Percentiles rank a stretch among this genome's conserved stretches.
Conservation (phyloP, 2,888 invertebrate genomes). For the Carpatolechia fugitivella region DNA sequence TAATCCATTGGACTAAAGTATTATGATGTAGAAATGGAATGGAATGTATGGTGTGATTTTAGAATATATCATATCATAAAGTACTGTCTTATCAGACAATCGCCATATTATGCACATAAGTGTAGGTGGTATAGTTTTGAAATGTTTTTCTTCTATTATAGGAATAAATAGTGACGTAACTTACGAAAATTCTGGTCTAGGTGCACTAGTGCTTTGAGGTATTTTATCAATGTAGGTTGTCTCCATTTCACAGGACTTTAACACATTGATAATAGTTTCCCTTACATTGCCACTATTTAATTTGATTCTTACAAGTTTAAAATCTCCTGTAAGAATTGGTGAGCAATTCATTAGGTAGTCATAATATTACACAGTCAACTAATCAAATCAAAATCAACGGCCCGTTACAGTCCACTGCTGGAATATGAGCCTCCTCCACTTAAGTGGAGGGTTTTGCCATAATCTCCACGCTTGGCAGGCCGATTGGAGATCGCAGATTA, state of each 20-base stretch:
- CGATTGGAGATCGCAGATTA: too few species aligned
- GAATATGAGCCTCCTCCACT: too few species aligned
- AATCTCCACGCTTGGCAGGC: too few species aligned
- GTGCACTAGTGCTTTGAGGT: conserved; percentile 52
- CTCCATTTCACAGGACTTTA: conserved; percentile 90
- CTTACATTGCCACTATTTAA: conserved; percentile 84
- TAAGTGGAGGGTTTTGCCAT: too few species aligned
- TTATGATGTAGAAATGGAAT: too few species aligned
- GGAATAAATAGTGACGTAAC: conserved; percentile 7
- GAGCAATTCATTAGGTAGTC: not conserved
- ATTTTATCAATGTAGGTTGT: conserved; percentile 92
- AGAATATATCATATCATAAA: too few species aligned
- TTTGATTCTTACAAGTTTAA: conserved; percentile 86
- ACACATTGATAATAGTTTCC: conserved; percentile 85
- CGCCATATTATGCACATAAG: not conserved
- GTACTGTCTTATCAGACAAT: not conserved
- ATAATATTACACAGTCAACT: not conserved
- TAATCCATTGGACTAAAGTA: too few species aligned
- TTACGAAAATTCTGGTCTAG: conserved; percentile 47
- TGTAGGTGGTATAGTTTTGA: not conserved
- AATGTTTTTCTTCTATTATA: not conserved
- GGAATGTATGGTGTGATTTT: too few species aligned
- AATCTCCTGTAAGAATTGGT: conserved; percentile 72
- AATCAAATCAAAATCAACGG: too few species aligned
- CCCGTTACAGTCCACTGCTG: too few species aligned